Conservation (phyloP, 2,113 vertebrate species). For the Pluvianellus socialis region DNA sequence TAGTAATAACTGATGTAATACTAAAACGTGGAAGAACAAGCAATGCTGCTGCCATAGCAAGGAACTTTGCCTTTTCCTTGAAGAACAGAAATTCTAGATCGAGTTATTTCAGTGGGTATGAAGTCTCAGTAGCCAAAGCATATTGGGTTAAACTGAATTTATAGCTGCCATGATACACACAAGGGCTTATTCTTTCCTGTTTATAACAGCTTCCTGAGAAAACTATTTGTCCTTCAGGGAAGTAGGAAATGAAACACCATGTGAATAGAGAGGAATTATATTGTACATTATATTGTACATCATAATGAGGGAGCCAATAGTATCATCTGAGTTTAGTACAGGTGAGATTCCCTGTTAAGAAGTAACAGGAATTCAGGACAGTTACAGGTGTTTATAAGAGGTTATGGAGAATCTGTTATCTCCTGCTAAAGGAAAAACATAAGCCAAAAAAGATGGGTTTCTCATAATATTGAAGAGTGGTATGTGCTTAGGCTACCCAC, state of each 20-base stretch:
- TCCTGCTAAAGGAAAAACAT: neutral
- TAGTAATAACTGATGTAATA: neutral
- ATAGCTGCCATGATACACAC: neutral
- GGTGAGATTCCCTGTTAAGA: neutral
- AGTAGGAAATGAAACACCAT: neutral
- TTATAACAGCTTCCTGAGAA: neutral
- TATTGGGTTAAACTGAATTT: neutral
- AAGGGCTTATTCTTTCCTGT: neutral
- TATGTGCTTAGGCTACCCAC: neutral
- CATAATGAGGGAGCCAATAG: neutral
- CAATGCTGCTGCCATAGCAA: neutral
- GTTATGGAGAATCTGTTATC: neutral
- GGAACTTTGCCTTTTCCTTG: neutral
- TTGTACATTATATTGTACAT: neutral
- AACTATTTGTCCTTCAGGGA: neutral
- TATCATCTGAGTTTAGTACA: neutral
- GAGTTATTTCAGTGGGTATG: neutral
- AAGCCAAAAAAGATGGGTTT: neutral
- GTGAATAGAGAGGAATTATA: neutral
- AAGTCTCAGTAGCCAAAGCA: neutral
- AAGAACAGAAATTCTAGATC: neutral
- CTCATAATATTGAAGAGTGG: neutral
- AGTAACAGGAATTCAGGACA: neutral
- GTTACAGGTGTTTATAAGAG: neutral
- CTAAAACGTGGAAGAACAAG: neutral